These are phyloP conservation scores for Andrena cerasifolii DNA, from an alignment of 1,140 invertebrate species.

Conservation along the genomic window DNA sequence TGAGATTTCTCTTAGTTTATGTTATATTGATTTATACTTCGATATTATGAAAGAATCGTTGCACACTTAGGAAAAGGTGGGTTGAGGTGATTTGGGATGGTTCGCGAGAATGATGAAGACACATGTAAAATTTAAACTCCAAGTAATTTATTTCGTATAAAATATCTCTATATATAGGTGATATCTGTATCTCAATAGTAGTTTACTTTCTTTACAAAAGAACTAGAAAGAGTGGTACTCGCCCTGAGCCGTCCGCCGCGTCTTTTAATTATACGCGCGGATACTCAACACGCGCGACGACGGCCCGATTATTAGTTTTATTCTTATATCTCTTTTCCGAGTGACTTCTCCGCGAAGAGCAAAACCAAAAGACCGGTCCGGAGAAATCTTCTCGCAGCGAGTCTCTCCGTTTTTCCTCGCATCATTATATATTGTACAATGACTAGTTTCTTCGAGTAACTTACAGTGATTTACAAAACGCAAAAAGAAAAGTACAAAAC, in stretches of 20 bases:
- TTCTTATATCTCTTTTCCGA: constrained; percentile 41
- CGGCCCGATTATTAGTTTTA: constrained; percentile 31
- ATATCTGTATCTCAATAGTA: constrained; percentile 73
- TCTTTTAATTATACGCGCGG: constrained; percentile 48
- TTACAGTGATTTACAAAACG: constrained; percentile 65
- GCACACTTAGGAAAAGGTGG: too few species aligned
- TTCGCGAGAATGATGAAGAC: not conserved
- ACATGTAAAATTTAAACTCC: constrained; percentile 61
- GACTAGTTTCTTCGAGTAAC: constrained; percentile 78
- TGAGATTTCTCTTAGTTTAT: too few species aligned
- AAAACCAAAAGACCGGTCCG: constrained; percentile 15
- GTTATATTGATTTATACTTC: too few species aligned
- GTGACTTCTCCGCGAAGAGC: constrained; percentile 36
- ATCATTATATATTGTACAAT: constrained; percentile 68
- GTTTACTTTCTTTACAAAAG: constrained; percentile 76
- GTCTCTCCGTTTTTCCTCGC: constrained; percentile 48
- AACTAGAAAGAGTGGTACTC: constrained; percentile 72
- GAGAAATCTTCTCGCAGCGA: constrained; percentile 37
- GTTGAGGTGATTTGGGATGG: not conserved
- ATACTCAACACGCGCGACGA: constrained; percentile 32
- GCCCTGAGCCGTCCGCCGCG: constrained; percentile 58
- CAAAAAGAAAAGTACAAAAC: constrained; percentile 58
- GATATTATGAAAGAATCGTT: too few species aligned
- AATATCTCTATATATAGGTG: constrained; percentile 79
- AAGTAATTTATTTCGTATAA: constrained; percentile 80